phyloP scores from a whole-genome alignment of 2,113 vertebrate species.

The Tychaedon coryphoeus region DNA sequence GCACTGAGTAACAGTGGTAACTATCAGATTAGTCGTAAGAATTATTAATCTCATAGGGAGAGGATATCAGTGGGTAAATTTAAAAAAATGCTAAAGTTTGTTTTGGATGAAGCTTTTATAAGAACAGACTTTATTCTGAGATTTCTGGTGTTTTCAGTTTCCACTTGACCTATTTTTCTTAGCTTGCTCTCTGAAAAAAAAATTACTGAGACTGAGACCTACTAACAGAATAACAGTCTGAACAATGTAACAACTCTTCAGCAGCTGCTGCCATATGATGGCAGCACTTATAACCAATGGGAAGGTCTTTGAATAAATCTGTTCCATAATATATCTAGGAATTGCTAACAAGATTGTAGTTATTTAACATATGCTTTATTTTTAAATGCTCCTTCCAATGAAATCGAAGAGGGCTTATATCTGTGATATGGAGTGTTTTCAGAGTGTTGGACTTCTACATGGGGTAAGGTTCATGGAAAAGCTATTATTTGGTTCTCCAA shows the following conservation, averaged over 20 bases:
- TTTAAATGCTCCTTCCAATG: not conserved
- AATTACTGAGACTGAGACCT: not conserved
- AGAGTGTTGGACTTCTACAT: not conserved
- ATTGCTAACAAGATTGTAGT: not conserved
- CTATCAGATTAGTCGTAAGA: not conserved
- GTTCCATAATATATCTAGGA: not conserved
- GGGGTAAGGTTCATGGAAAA: not conserved
- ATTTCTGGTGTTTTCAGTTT: slow-evolving; percentile 12
- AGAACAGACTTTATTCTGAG: not conserved
- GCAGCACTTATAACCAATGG: not conserved
- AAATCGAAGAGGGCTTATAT: not conserved
- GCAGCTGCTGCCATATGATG: not conserved
- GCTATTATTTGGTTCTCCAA: not conserved
- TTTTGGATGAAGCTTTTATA: not conserved
- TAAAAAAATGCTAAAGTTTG: not conserved
- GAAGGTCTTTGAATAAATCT: not conserved
- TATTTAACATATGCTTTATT: not conserved
- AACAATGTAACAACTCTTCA: not conserved
- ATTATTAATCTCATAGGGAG: not conserved
- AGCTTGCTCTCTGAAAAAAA: not conserved
- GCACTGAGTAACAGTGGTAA: not conserved
- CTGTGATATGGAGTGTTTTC: not conserved
- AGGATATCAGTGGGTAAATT: not conserved
- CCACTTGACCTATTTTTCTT: slow-evolving; percentile 12
- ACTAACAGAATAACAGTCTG: not conserved